Evolutionary conservation across 2,797 vertebrate genomes (phyloP), one percentile per base, ranked within the genome.

Genomic region (Sternotherus odoratus): DNA sequence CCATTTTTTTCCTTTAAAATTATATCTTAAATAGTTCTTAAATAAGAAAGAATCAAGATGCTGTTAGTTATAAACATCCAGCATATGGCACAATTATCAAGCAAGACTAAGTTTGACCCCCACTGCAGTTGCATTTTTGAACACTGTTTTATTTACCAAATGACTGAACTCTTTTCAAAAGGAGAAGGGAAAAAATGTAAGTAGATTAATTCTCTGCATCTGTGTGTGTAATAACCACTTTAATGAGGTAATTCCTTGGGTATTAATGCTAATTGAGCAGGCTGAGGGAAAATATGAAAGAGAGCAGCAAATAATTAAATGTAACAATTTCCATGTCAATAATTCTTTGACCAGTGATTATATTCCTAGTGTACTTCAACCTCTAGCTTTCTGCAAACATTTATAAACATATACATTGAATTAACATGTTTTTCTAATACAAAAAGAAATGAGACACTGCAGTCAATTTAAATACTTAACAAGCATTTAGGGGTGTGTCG

Each of bases 21-120:
- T 13, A 30, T 19, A 10, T 51, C 48, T 60, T 3, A 33, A 39
- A 83, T n/a, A 79, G 81, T 53, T 96, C 28, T 81, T 75, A 49
- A 53, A n/a, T n/a, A 88, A 89, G 4, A 39, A 60, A 51, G 46
- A 66, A n/a, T 33, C 46, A 28, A 82, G 66, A 89, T 93, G 1
- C 6, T 26, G 19, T n/a, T 89, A 75, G 1, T 82, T 92, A 84
- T 28, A 79, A 93, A 50, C 16, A 54, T 39, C 90, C 93, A 93
- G 79, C 90, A 96, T 87, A 95, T 87, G 88, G 94, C 63, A 91
- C 1, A 85, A 79, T 3, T 5, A 89, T 23, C 50, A 92, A 15
- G 75, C 39, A 94, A 86, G 92, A 88, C 66, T 87, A 74, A 91
- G 83, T 46, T 11, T 39, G 12, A n/a, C 39, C 82, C 23, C 17